Evolutionary conservation across 2,113 vertebrate genomes (phyloP).

Genomic region (Rhinolophus ferrumequinum): DNA sequence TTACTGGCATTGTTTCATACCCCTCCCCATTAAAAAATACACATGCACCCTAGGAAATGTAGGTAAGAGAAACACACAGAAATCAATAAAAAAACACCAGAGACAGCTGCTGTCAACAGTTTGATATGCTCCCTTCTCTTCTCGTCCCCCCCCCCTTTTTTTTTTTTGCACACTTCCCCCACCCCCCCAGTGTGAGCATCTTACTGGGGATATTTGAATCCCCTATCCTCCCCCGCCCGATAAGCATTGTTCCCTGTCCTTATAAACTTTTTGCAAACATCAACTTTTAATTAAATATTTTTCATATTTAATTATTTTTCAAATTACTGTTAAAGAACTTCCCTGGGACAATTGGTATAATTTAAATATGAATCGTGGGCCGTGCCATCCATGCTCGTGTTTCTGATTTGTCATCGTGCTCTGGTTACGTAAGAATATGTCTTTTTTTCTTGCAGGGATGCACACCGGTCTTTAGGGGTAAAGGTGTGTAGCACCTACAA

Average conservation of each 20-base stretch:
- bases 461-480: neutral
- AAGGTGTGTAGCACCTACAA: accelerated
- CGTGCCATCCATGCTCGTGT: accelerated
- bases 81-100: neutral
- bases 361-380: neutral
- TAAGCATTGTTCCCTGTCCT: neutral
- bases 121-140: neutral
- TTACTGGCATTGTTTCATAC: neutral
- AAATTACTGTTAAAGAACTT: neutral
- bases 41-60: accelerated
- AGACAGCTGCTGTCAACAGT: accelerated
- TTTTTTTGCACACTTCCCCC: neutral
- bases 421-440: neutral
- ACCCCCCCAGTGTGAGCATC: neutral
- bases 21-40: neutral
- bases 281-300: neutral
- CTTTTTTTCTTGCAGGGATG: neutral
- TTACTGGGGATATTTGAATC: neutral
- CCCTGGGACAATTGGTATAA: neutral
- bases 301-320: neutral
- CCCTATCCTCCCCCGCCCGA: no score
- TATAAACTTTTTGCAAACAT: neutral
- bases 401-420: neutral
- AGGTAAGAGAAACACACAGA: neutral
- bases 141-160: no score